phyloP scores from a whole-genome alignment of 2,797 vertebrate species.

The Acrossocheilus wenchowensis region DNA sequence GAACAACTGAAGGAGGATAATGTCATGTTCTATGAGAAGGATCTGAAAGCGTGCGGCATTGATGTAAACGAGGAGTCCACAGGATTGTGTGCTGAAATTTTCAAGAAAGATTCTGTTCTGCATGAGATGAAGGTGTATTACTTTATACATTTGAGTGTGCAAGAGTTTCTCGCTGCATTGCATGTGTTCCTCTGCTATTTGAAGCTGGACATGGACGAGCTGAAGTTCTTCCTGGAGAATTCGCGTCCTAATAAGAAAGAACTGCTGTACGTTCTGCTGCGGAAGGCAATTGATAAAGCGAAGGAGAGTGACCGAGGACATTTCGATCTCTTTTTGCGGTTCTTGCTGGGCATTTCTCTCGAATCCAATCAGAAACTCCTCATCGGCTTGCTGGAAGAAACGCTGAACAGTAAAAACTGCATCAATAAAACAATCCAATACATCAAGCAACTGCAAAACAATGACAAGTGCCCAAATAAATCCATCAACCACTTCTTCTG shows the following conservation, averaged over 20 bases:
- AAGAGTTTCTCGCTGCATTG: conserved; percentile 60
- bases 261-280: conserved; percentile 34
- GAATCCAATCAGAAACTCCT: conserved; percentile 50
- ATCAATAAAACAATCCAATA: conserved; percentile 43
- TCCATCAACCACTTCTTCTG: conserved; percentile 56
- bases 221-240: conserved; percentile 34
- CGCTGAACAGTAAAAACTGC: conserved; percentile 16
- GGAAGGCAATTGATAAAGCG: conserved; percentile 35
- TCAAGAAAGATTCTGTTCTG: conserved; percentile 39
- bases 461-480: conserved; percentile 38
- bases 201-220: background rate
- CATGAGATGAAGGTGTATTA: conserved; percentile 54
- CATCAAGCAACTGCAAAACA: conserved; percentile 47
- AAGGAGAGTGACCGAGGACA: conserved; percentile 36
- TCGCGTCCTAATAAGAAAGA: background rate
- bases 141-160: conserved; percentile 55
- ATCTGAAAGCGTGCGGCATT: conserved; percentile 46
- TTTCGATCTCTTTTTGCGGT: conserved; percentile 56
- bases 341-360: conserved; percentile 56
- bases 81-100: conserved; percentile 56
- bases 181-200: conserved; percentile 54
- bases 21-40: conserved; percentile 44
- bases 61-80: conserved; percentile 27
- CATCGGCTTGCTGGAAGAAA: conserved; percentile 27
- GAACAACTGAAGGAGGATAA: conserved; percentile 49